Conservation (phyloP, 1,140 invertebrate species). For the Gyrodactylus salaris region DNA sequence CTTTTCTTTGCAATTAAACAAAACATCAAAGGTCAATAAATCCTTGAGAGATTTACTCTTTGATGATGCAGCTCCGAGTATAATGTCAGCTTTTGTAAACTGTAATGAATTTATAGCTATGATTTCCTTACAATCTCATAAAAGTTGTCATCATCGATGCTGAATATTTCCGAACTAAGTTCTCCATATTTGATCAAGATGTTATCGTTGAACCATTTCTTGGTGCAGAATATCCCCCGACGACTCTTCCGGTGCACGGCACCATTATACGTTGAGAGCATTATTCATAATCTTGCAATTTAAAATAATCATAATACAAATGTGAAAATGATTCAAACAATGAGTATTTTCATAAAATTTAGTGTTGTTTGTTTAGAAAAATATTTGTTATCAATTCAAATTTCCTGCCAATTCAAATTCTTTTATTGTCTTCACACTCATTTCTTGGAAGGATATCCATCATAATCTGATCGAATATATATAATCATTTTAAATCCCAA, state of each 20-base stretch:
- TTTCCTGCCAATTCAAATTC: background rate
- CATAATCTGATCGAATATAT: background rate
- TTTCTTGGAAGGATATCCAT: background rate
- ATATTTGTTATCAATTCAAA: background rate
- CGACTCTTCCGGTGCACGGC: background rate
- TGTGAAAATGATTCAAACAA: background rate
- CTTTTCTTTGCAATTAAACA: background rate
- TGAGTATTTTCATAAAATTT: background rate
- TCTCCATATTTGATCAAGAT: background rate
- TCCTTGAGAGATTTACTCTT: background rate
- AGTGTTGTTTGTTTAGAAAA: background rate
- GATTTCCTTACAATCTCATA: background rate
- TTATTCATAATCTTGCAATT: background rate
- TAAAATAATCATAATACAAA: background rate
- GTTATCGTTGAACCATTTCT: background rate
- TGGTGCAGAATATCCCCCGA: background rate
- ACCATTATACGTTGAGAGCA: background rate
- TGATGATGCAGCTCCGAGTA: background rate
- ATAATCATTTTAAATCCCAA: background rate
- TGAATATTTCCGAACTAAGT: background rate
- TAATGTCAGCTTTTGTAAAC: background rate
- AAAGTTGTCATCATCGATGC: background rate
- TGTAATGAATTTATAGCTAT: background rate
- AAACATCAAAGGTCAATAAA: background rate
- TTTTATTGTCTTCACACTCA: background rate